Base-by-base conservation (phyloP, 2,797 vertebrate species). In the Amphiprion clarkii region DNA sequence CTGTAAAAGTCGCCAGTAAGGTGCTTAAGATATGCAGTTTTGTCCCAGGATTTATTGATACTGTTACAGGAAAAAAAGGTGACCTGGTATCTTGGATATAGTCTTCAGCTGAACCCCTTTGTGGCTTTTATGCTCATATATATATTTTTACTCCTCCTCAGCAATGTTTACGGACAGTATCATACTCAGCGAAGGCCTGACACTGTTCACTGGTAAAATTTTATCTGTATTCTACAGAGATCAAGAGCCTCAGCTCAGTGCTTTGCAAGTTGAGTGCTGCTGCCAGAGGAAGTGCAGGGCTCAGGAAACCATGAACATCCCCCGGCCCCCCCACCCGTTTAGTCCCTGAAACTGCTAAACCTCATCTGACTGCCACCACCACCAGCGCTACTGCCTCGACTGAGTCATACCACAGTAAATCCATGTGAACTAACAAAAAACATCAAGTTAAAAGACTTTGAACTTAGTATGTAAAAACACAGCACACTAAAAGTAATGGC, bases 11-110 rank as follows among this genome's bases (percentile, higher is more conserved):
- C 90, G 82, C 93, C 91, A 92, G 89, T 92, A 92, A 95, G 94
- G 92, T 93, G 87, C 93, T 95, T 95, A 94, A 94, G 90, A 92
- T 94, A 92, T 93, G 90, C 90, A 91, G 89, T 93, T 94, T 93
- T 90, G 87, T 91, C 81, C 68, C 74, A 67, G 93, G 93, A 93
- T 94, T 94, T 95, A 94, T 94, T 92, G 90, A 93, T 91, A 91
- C 77, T 70, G 88, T 83, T 92, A 87, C 80, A 81, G 72, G 73
- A 75, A 85, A 80, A 79, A 91, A 92, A 89, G 88, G 92, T 94
- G 93, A 94, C 92, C 91, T 84, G 83, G 75, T 93, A 92, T 94
- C 81, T 85, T 61, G 84, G 85, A 89, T 89, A 92, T 83, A 85
- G 88, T 91, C 91, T 75, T 86, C 80, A 81, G 60, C 64, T 59